Percentiles rank a stretch among this genome's conserved stretches.
Evolutionary conservation across 1,140 invertebrate species (phyloP).

Genomic region (Sogatella furcifera): DNA sequence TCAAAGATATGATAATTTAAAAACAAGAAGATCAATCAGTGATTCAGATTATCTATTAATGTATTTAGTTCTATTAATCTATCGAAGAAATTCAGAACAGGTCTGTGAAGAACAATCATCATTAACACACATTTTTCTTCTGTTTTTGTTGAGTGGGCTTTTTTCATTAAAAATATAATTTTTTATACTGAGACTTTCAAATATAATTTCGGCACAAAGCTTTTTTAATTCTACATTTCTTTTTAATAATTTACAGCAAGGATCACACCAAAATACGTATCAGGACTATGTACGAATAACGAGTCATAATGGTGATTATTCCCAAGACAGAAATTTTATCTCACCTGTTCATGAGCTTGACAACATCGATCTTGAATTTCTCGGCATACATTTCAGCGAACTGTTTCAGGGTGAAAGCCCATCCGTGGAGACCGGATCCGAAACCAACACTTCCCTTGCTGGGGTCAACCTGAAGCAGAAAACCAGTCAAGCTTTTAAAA

Average conservation of each 20-base stretch:
- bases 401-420: slow-evolving; percentile 99
- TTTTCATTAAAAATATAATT: too few relatives aligned
- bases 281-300: too few relatives aligned
- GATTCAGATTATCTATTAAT: neutral
- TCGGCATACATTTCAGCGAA: slow-evolving; percentile 98
- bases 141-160: too few relatives aligned
- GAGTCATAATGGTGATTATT: too few relatives aligned
- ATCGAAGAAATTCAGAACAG: neutral
- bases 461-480: slow-evolving; percentile 62
- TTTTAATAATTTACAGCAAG: too few relatives aligned
- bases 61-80: neutral
- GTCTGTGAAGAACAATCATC: slow-evolving; percentile 4
- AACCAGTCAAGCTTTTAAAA: neutral
- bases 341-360: slow-evolving; percentile 86
- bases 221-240: too few relatives aligned
- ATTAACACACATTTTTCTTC: neutral
- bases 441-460: slow-evolving; percentile 98
- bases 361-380: slow-evolving; percentile 96
- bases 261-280: too few relatives aligned
- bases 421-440: slow-evolving; percentile 97
- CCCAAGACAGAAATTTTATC: neutral
- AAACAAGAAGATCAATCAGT: neutral
- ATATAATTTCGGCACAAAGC: too few relatives aligned
- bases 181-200: too few relatives aligned
- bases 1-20: too few relatives aligned